Evolutionary conservation across 2,888 invertebrate species (phyloP).

Genomic region (Zaprionus lineosus): DNA sequence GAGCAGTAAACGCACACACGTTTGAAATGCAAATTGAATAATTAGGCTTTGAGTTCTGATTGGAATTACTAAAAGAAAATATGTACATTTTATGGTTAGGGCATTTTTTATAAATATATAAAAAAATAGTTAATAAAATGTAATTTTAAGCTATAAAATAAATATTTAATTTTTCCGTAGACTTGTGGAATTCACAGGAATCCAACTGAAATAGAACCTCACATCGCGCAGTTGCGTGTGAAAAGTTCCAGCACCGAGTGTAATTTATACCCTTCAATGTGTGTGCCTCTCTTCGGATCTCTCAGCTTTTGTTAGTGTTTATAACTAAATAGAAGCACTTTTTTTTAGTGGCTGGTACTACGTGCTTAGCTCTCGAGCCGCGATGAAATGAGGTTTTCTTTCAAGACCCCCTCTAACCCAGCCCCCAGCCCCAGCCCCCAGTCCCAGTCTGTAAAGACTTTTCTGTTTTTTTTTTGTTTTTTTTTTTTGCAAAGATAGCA

Average conservation of each 20-base stretch:
- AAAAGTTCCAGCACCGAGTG: conserved; percentile 25
- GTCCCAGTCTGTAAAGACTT: conserved; percentile 4
- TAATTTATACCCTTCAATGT: conserved; percentile 1
- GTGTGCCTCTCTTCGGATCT: conserved; percentile 7
- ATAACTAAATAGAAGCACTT: conserved; percentile 66
- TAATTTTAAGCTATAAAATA: too few relatives aligned
- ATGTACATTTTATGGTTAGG: too few relatives aligned
- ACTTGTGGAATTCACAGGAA: too few relatives aligned
- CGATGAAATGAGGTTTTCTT: conserved; percentile 61
- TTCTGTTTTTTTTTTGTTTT: conserved; percentile 22
- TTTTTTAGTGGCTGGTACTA: conserved; percentile 55
- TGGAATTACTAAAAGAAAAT: too few relatives aligned
- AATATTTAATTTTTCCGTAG: too few relatives aligned
- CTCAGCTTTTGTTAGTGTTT: conserved; percentile 44
- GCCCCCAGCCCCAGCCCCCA: not conserved
- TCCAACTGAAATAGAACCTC: too few relatives aligned
- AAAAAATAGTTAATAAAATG: too few relatives aligned
- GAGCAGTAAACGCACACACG: conserved; percentile 26
- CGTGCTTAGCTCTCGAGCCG: conserved; percentile 56
- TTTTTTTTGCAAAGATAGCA: conserved; percentile 46
- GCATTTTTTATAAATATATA: too few relatives aligned
- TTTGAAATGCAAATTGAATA: too few relatives aligned
- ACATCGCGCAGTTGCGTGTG: not conserved
- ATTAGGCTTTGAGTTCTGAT: too few relatives aligned
- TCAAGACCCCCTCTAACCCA: not conserved